phyloP scores from a whole-genome alignment of 2,888 invertebrate species.

The Folsomia manolachei region DNA sequence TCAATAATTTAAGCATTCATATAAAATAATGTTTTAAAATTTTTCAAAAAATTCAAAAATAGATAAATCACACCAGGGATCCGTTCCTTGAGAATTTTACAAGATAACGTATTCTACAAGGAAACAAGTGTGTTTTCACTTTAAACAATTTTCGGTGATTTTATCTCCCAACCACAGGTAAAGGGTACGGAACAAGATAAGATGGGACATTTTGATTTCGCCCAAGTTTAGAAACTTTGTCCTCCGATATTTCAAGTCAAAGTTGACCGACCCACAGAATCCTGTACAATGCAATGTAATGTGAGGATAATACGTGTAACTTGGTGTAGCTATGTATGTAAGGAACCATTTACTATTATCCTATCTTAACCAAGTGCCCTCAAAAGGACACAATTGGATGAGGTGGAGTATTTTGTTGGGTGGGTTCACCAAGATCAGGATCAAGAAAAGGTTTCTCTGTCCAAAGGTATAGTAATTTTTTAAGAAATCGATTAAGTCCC shows the following conservation, averaged over 20 bases:
- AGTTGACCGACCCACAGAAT: background rate
- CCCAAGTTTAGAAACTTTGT: background rate
- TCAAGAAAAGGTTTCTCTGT: background rate
- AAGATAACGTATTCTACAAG: background rate
- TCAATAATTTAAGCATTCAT: background rate
- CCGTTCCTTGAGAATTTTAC: constrained; percentile 16
- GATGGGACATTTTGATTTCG: constrained; percentile 30
- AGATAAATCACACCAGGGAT: constrained; percentile 45
- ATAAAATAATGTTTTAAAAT: too few species aligned
- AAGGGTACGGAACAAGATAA: too few species aligned
- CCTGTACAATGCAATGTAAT: background rate
- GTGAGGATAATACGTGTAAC: background rate
- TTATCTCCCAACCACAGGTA: constrained; percentile 33
- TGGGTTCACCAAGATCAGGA: background rate
- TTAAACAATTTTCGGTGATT: constrained; percentile 45
- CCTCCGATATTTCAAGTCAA: background rate
- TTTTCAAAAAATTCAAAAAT: background rate
- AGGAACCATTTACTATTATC: too few species aligned
- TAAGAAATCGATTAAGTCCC: background rate
- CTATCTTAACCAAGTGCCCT: too few species aligned
- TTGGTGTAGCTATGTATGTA: background rate
- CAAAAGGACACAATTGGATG: too few species aligned
- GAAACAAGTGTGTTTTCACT: constrained; percentile 40
- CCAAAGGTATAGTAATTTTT: background rate
- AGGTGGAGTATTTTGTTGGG: too few species aligned